Evolutionary conservation across 23 tunicate genomes (phyloP).

Genomic region (Diplosoma virens): DNA sequence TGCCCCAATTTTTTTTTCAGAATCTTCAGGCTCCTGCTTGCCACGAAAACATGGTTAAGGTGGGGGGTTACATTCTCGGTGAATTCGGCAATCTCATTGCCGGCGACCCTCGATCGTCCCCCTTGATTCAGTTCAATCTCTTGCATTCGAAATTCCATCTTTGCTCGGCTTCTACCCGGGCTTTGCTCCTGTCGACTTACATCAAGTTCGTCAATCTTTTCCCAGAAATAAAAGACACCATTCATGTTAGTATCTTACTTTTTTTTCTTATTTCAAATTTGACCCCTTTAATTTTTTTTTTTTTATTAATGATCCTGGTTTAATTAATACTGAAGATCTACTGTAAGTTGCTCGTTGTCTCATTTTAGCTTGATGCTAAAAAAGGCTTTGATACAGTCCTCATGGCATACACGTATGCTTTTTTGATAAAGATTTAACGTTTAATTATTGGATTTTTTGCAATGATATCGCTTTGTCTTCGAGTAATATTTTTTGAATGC

Average conservation of each 20-base stretch:
- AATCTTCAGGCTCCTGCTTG: slow-evolving; percentile 98
- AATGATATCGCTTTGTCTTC: too few species aligned
- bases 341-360: too few species aligned
- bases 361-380: too few species aligned
- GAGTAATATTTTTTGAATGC: too few species aligned
- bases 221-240: slow-evolving; percentile 85
- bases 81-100: slow-evolving; percentile 97
- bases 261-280: too few species aligned
- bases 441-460: too few species aligned
- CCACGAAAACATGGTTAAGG: slow-evolving; percentile 99
- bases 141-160: slow-evolving; percentile 95
- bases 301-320: too few species aligned
- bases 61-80: slow-evolving; percentile 95
- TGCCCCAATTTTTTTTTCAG: slow-evolving; percentile 39
- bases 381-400: too few species aligned
- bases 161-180: slow-evolving; percentile 85
- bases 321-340: too few species aligned
- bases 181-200: slow-evolving; percentile 92
- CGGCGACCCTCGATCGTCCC: slow-evolving; percentile 91
- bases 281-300: too few species aligned
- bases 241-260: slow-evolving; percentile 79
- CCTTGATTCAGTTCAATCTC: slow-evolving; percentile 88
- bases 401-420: too few species aligned
- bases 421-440: too few species aligned
- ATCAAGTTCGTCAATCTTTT: slow-evolving; percentile 96